phyloP scores from a whole-genome alignment of 2,797 vertebrate genomes.

The Propithecus perrieri region DNA sequence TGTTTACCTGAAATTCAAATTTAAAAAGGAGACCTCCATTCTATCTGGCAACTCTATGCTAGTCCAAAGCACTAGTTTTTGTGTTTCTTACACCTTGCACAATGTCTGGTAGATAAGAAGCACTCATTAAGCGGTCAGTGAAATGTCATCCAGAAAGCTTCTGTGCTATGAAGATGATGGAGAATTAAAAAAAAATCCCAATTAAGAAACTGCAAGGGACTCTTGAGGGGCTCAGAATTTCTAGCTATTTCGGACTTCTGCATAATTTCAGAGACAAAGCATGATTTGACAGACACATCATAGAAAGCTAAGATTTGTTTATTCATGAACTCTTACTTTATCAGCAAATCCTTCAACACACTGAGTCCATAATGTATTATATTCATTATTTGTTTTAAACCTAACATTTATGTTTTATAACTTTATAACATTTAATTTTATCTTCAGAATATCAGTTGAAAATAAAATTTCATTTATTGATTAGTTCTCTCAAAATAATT shows the following conservation, averaged over 20 bases:
- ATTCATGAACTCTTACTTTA: not conserved
- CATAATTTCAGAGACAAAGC: not conserved
- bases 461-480: conserved; percentile 16
- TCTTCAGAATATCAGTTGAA: conserved; percentile 25
- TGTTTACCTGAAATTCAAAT: conserved; percentile 12
- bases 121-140: not conserved
- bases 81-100: not conserved
- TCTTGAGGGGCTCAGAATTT: not conserved
- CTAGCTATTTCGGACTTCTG: not conserved
- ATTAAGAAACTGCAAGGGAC: not conserved
- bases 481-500: conserved; percentile 55
- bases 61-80: not conserved
- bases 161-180: not conserved
- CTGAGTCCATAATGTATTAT: not conserved
- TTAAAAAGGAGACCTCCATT: not conserved
- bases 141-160: not conserved
- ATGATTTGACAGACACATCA: not conserved
- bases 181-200: not conserved
- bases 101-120: not conserved
- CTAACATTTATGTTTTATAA: conserved; percentile 8
- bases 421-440: not conserved
- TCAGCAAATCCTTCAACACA: not conserved
- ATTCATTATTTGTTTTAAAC: conserved; percentile 21
- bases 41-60: not conserved
- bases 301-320: conserved; percentile 18